phyloP scores from a whole-genome alignment of 1,140 invertebrate species.

The Proctacanthus coquilletti region DNA sequence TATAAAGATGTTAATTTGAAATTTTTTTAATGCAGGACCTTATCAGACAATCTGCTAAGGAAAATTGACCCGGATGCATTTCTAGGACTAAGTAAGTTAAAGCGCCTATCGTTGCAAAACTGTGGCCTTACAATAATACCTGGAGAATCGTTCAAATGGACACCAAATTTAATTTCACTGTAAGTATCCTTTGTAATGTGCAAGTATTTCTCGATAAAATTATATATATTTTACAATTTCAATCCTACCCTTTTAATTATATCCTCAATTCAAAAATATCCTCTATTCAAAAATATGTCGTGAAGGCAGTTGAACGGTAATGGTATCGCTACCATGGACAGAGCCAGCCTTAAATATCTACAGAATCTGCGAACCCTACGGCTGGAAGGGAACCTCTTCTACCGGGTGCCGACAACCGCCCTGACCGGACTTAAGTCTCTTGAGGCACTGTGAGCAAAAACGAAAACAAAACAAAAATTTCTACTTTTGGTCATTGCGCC shows the following conservation, averaged over 20 bases:
- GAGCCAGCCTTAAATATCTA: constrained; percentile 36
- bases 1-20: too few species aligned
- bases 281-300: too few species aligned
- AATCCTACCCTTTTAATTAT: too few species aligned
- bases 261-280: too few species aligned
- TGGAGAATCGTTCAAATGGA: constrained; percentile 31
- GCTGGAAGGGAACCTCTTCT: constrained; percentile 48
- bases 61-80: constrained; percentile 37
- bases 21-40: constrained; percentile 39
- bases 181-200: too few species aligned
- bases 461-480: constrained; percentile 2
- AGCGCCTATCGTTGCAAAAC: constrained; percentile 38
- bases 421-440: constrained; percentile 39
- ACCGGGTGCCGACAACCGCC: constrained; percentile 40
- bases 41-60: constrained; percentile 39
- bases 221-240: too few species aligned
- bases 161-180: constrained; percentile 35
- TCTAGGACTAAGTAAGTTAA: constrained; percentile 33
- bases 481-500: not conserved
- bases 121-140: constrained; percentile 35
- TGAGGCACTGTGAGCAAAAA: constrained; percentile 49
- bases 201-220: too few species aligned
- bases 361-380: constrained; percentile 43
- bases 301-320: constrained; percentile 55
- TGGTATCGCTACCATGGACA: constrained; percentile 39